These are phyloP conservation scores for Vanessa atalanta DNA, from an alignment of 1,140 invertebrate species.

Conservation along the genomic window DNA sequence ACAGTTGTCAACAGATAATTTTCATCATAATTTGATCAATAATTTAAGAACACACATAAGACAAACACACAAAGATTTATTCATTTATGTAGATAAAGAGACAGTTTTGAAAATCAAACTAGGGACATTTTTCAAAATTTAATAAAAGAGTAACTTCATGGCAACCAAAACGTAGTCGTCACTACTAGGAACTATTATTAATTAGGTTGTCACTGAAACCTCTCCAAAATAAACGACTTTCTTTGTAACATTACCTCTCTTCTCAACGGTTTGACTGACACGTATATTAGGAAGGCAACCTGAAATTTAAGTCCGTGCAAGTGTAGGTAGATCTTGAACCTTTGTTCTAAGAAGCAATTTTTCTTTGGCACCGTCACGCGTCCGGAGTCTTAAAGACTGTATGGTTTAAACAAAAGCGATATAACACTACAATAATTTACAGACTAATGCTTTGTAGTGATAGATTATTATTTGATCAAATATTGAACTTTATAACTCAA, in stretches of 20 bases:
- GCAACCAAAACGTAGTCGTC: too few relatives aligned
- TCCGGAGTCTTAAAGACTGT: conserved; percentile 58
- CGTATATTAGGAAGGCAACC: conserved; percentile 47
- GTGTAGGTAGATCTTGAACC: conserved; percentile 73
- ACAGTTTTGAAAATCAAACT: too few relatives aligned
- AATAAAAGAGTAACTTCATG: too few relatives aligned
- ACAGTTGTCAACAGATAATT: too few relatives aligned
- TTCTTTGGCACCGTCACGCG: conserved; percentile 68
- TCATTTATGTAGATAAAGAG: too few relatives aligned
- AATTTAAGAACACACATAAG: too few relatives aligned
- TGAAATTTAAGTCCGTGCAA: conserved; percentile 59
- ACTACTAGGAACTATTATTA: conserved; percentile 4
- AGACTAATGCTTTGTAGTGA: too few relatives aligned
- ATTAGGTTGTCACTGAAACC: background rate
- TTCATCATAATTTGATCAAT: too few relatives aligned
- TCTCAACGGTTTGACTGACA: conserved; percentile 24
- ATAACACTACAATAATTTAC: background rate
- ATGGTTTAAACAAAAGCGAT: conserved; percentile 53
- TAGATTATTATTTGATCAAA: background rate
- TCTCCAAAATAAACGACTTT: conserved; percentile 20
- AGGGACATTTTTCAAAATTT: too few relatives aligned
- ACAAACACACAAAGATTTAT: too few relatives aligned
- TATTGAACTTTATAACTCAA: background rate
- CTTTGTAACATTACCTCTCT: conserved; percentile 21
- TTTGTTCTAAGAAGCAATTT: conserved; percentile 72